phyloP scores from a whole-genome alignment of 2,797 vertebrate genomes.

The Myotis vivesi region DNA sequence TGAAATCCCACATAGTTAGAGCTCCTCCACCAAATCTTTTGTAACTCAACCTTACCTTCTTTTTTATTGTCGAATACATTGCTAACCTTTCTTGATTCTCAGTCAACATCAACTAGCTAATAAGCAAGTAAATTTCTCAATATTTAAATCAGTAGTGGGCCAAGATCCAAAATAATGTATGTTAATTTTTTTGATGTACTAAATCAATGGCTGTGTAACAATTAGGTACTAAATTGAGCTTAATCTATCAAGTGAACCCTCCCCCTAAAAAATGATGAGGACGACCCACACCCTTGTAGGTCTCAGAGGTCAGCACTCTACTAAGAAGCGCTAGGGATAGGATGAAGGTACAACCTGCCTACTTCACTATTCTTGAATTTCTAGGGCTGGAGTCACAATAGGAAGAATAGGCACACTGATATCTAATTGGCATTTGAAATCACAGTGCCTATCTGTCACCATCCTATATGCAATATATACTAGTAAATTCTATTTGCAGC shows the following conservation, averaged over 20 bases:
- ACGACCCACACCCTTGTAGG: background rate
- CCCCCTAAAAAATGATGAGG: background rate
- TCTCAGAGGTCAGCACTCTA: background rate
- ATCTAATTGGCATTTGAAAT: background rate
- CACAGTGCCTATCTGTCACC: background rate
- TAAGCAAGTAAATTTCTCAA: background rate
- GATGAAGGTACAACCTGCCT: background rate
- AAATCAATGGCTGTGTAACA: background rate
- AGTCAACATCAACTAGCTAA: background rate
- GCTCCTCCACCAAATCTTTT: background rate
- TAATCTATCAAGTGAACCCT: background rate
- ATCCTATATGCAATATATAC: background rate
- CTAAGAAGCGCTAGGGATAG: background rate
- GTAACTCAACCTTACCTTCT: background rate
- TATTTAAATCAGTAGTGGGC: background rate
- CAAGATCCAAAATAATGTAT: background rate
- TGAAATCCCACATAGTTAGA: background rate
- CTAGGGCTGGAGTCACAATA: background rate
- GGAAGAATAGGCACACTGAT: background rate
- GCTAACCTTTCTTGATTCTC: background rate
- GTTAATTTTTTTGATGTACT: background rate
- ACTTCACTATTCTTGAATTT: background rate
- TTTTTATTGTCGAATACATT: background rate
- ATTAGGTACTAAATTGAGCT: background rate
- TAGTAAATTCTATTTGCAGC: background rate